These are phyloP conservation scores for Aporophyla lueneburgensis DNA, from an alignment of 2,888 invertebrate species.

Conservation along the genomic window DNA sequence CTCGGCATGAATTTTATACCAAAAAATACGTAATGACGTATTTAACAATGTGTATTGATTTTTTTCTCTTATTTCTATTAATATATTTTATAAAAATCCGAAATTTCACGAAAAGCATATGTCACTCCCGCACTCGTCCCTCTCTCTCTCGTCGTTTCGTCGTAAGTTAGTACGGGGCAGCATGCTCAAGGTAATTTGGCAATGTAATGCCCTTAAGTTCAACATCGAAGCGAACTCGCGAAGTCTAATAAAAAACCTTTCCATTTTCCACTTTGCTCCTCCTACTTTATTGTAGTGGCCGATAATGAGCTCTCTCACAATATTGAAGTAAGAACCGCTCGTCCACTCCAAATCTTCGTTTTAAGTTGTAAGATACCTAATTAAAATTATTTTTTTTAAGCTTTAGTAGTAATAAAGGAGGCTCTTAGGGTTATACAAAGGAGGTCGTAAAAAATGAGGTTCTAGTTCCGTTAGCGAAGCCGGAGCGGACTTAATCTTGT, in stretches of 20 bases:
- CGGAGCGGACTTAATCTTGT: background rate
- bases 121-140: too few species aligned
- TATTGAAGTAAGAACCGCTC: constrained; percentile 30
- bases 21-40: too few species aligned
- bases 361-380: constrained; percentile 2
- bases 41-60: too few species aligned
- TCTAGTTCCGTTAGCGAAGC: background rate
- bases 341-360: constrained; percentile 8
- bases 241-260: constrained; percentile 38
- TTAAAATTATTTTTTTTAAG: constrained; percentile 16
- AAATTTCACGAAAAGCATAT: too few species aligned
- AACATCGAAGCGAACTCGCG: constrained; percentile 1
- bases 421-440: background rate
- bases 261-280: constrained; percentile 26
- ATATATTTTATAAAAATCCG: too few species aligned
- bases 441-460: background rate
- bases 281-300: constrained; percentile 21
- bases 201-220: too few species aligned
- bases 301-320: constrained; percentile 47
- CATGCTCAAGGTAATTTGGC: too few species aligned
- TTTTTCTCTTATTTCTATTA: too few species aligned
- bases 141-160: too few species aligned
- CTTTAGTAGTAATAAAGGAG: background rate
- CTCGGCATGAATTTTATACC: too few species aligned
- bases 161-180: too few species aligned